Percentiles rank a stretch among this genome's conserved stretches.
Conservation (phyloP, 1,140 invertebrate genomes). For the Aphaenogaster rudis region DNA sequence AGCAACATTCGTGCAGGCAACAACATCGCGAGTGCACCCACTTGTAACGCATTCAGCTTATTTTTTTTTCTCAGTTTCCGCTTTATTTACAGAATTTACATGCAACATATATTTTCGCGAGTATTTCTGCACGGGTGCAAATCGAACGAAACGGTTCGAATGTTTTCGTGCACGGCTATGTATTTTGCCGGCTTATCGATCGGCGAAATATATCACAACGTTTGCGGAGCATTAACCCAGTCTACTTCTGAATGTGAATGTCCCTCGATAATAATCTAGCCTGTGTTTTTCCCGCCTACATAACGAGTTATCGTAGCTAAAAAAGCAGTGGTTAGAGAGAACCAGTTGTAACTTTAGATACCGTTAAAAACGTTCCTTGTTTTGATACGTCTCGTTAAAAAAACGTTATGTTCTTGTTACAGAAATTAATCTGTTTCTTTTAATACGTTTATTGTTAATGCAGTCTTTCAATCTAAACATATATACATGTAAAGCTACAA, state of each 20-base stretch:
- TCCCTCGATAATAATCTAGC: conserved; percentile 26
- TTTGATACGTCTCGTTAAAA: neutral
- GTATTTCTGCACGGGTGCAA: neutral
- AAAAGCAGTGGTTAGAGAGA: neutral
- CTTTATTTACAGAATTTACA: conserved; percentile 1
- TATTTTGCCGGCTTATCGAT: conserved; percentile 35
- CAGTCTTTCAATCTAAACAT: neutral
- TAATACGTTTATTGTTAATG: neutral
- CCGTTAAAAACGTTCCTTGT: neutral
- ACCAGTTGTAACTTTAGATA: neutral
- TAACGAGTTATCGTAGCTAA: conserved; percentile 15
- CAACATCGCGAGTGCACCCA: neutral
- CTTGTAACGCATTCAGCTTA: neutral
- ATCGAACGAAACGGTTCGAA: neutral
- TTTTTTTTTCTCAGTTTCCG: neutral
- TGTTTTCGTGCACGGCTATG: neutral
- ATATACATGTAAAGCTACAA: conserved; percentile 4
- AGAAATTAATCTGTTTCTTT: neutral
- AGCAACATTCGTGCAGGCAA: neutral
- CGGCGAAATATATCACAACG: conserved; percentile 28
- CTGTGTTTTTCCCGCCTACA: neutral
- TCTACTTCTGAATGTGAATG: conserved; percentile 50
- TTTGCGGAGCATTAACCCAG: conserved; percentile 56
- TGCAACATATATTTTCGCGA: neutral
- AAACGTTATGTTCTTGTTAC: neutral